These are phyloP conservation scores for Mastomys natalensis DNA, from an alignment of 2,113 vertebrate species.

Conservation along the genomic window DNA sequence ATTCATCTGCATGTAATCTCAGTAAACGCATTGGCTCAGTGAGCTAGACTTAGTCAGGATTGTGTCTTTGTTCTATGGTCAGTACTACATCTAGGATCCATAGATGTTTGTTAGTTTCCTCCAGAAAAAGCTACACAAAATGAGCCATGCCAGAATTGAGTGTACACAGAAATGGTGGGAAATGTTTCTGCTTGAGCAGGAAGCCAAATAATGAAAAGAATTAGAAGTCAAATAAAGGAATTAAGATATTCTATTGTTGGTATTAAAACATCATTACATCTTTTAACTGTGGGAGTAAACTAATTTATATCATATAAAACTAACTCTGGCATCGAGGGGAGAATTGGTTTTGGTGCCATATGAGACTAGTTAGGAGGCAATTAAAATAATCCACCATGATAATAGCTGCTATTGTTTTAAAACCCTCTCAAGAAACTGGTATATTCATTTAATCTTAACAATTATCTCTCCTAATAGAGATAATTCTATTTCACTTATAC, in stretches of 20 bases:
- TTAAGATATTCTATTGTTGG: not conserved
- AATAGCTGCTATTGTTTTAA: conserved; percentile 14
- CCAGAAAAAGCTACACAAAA: not conserved
- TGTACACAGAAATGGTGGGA: not conserved
- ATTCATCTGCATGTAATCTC: not conserved
- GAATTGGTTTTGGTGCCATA: not conserved
- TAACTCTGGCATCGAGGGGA: not conserved
- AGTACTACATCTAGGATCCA: not conserved
- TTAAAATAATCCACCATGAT: conserved; percentile 19
- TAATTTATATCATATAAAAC: not conserved
- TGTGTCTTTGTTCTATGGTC: not conserved
- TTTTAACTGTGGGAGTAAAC: not conserved
- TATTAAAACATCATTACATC: not conserved
- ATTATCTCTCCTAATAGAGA: conserved; percentile 1
- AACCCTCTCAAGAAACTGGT: not conserved
- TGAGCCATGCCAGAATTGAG: not conserved
- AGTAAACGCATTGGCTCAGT: not conserved
- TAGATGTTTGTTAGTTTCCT: not conserved
- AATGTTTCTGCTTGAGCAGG: not conserved
- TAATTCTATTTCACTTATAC: not conserved
- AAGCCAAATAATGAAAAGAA: not conserved
- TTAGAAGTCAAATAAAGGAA: conserved; percentile 11
- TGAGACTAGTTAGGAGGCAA: not conserved
- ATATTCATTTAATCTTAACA: not conserved
- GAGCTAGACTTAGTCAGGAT: not conserved